Evolutionary conservation across 2,797 vertebrate genomes (phyloP).

Genomic region (Acomys russatus): DNA sequence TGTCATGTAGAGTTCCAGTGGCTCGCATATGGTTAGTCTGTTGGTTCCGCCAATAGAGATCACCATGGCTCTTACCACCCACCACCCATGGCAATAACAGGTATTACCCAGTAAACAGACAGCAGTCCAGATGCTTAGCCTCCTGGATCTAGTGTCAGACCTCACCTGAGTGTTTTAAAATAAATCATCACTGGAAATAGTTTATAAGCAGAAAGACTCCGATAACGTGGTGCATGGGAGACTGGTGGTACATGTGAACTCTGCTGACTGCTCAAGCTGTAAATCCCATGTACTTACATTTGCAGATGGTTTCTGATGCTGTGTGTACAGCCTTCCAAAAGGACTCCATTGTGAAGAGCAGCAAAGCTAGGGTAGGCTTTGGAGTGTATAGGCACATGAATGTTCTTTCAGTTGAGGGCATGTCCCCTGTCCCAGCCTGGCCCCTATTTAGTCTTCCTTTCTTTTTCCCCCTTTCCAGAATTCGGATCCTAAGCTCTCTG

Average conservation of each 20-base stretch:
- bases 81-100: not conserved
- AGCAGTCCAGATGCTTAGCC: not conserved
- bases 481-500: not conserved
- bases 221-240: not conserved
- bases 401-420: not conserved
- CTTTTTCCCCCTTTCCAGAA: not conserved
- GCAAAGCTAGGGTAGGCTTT: no score
- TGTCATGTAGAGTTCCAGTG: not conserved
- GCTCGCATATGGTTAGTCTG: not conserved
- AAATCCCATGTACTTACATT: not conserved
- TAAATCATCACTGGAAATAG: not conserved
- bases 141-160: not conserved
- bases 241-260: not conserved
- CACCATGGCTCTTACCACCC: not conserved
- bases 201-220: not conserved
- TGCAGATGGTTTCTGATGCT: not conserved
- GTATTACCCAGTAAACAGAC: not conserved
- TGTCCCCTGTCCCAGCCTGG: not conserved
- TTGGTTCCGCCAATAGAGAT: not conserved
- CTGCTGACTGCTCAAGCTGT: not conserved
- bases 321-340: not conserved
- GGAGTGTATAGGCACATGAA: accelerated
- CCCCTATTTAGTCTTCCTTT: not conserved
- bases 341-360: not conserved
- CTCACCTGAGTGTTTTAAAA: conserved; percentile 30